Conservation (phyloP, 2,797 vertebrate genomes). For the Amblyopsis hoosieri region DNA sequence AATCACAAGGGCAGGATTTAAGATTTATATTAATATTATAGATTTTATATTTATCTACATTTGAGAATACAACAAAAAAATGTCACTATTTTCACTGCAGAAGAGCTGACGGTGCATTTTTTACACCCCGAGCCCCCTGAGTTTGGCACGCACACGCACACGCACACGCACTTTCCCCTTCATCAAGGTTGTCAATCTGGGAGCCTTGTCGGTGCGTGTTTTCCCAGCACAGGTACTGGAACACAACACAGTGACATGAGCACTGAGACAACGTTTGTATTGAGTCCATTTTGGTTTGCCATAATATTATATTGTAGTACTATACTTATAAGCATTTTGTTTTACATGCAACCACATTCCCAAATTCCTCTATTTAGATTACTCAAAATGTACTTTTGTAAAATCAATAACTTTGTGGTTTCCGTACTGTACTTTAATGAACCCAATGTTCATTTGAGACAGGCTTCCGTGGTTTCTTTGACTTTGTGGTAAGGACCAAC, state of each 20-base stretch:
- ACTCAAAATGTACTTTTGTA: not conserved
- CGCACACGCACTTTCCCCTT: constrained; percentile 20
- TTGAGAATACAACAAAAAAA: not conserved
- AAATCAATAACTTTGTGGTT: not conserved
- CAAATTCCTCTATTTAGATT: not conserved
- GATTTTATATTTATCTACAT: not conserved
- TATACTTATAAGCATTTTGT: too few species aligned
- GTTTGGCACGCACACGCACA: constrained; percentile 17
- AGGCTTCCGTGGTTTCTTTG: too few species aligned
- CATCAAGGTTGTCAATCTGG: constrained; percentile 30
- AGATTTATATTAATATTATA: not conserved
- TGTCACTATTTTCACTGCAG: constrained; percentile 10
- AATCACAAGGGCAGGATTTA: too few species aligned
- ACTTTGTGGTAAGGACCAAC: too few species aligned
- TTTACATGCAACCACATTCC: not conserved
- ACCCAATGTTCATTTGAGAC: too few species aligned
- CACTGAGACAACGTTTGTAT: not conserved
- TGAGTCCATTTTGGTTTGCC: not conserved
- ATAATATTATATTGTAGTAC: too few species aligned
- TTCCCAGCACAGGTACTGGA: constrained; percentile 7
- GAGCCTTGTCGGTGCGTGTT: constrained; percentile 2
- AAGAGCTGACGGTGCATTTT: constrained; percentile 9
- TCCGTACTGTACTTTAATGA: not conserved
- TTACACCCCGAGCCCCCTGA: not conserved
- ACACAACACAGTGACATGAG: constrained; percentile 11